These are phyloP conservation scores for Pagetopsis macropterus DNA, from an alignment of 2,797 vertebrate species.

Conservation along the genomic window DNA sequence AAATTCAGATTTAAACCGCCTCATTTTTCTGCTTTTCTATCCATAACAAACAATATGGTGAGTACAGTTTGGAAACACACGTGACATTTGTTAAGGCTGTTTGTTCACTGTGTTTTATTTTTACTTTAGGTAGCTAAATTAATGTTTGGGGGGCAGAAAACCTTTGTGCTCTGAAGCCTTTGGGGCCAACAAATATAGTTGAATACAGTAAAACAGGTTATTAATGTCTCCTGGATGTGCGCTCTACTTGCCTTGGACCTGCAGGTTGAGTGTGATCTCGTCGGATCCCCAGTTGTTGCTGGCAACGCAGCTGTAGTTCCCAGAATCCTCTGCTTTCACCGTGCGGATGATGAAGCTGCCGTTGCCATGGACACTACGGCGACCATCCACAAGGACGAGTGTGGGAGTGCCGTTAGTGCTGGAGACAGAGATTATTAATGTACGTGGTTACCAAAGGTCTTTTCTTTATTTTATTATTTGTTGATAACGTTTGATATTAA, in stretches of 20 bases:
- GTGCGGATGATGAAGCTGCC: constrained; percentile 98
- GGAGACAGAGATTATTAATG: background rate
- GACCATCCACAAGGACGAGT: constrained; percentile 93
- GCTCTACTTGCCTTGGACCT: constrained; percentile 91
- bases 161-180: background rate
- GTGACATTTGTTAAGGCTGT: background rate
- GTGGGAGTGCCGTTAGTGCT: constrained; percentile 95
- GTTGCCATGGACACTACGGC: constrained; percentile 92
- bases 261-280: constrained; percentile 95
- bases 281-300: constrained; percentile 98
- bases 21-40: background rate
- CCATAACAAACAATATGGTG: background rate
- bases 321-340: constrained; percentile 97
- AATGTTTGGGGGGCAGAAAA: background rate
- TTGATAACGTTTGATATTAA: too few relatives aligned
- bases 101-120: background rate
- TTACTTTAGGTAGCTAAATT: background rate
- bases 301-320: constrained; percentile 96
- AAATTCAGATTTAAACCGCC: constrained; percentile 2
- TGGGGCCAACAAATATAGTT: background rate
- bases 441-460: background rate
- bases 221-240: background rate
- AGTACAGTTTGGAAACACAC: background rate
- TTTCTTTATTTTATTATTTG: too few relatives aligned
- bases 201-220: too few relatives aligned